Evolutionary conservation across 2,797 vertebrate species (phyloP).

Genomic region (Anas capensis): DNA sequence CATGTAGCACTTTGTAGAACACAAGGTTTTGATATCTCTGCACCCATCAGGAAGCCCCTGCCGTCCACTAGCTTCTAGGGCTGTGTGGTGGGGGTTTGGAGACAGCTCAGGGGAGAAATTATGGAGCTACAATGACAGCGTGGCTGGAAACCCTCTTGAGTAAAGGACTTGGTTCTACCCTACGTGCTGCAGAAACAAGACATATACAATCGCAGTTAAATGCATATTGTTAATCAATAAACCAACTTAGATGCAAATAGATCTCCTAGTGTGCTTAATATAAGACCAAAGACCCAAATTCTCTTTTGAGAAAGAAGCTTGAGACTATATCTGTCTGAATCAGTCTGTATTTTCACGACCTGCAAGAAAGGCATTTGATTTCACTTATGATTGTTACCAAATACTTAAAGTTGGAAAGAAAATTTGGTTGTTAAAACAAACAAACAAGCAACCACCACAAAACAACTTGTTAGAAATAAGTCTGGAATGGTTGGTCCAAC

Average conservation of each 20-base stretch:
- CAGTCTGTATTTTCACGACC: not conserved
- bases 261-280: not conserved
- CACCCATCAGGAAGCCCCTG: fast-evolving
- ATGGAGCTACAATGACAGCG: not conserved
- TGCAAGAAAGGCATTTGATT: not conserved
- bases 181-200: not conserved
- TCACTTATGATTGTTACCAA: not conserved
- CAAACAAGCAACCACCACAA: not conserved
- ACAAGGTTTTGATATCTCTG: not conserved
- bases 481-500: not conserved
- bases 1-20: not conserved
- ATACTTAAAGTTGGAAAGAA: not conserved
- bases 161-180: not conserved
- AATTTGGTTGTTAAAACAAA: not conserved
- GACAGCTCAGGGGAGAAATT: not conserved
- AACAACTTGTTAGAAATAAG: not conserved
- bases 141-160: not conserved
- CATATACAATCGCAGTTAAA: not conserved
- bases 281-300: not conserved
- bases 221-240: not conserved
- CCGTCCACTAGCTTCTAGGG: not conserved
- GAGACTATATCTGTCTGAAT: not conserved
- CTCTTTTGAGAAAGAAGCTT: not conserved
- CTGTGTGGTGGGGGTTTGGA: not conserved
- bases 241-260: not conserved